Base-by-base conservation (phyloP, 2,888 invertebrate species). In the Heterodera filipjevi region DNA sequence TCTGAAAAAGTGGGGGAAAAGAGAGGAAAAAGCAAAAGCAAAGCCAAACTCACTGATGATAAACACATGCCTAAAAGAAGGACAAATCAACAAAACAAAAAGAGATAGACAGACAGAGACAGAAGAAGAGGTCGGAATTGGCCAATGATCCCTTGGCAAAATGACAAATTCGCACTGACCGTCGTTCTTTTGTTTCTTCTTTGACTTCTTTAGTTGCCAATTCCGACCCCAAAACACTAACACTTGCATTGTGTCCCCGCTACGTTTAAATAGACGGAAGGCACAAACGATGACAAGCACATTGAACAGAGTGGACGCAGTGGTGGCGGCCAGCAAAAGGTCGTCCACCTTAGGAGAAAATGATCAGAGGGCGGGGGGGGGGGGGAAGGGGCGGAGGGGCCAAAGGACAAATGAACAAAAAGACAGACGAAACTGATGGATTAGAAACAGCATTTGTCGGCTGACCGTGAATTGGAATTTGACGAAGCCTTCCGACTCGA, bases 221-320 rank as follows among this genome's bases (percentile, higher is more conserved):
- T n/a, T n/a, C n/a, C n/a, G n/a, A n/a, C n/a, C n/a, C n/a, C n/a
- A n/a, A n/a, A n/a, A n/a, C n/a, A n/a, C n/a, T n/a, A 19, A 53
- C 59, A 59, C 59, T 59, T 89, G 89, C 88, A 88, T 88, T 30
- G 89, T 89, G 76, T 88, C 88, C 0, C 88, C 88, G 78, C 85
- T 86, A 71, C 87, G 75, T 79, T 84, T 85, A 66, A 84, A 82
- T 19, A 84, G 66, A 59, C 86, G 85, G n/a, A 89, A 81, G n/a
- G 88, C 88, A 77, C 88, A 88, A 78, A 88, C 86, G 35, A 88
- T 85, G 64, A 88, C 88, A 80, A 88, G 84, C 6, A 88, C 85
- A 73, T 88, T 88, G 85, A 88, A 88, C 27, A 88, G 86, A 12
- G 88, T 88, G 12, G 87, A 85, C 16, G 87, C 88, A 83, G 88